Evolutionary conservation across 2,888 invertebrate genomes (phyloP).

Genomic region (Masnerella sp.): DNA sequence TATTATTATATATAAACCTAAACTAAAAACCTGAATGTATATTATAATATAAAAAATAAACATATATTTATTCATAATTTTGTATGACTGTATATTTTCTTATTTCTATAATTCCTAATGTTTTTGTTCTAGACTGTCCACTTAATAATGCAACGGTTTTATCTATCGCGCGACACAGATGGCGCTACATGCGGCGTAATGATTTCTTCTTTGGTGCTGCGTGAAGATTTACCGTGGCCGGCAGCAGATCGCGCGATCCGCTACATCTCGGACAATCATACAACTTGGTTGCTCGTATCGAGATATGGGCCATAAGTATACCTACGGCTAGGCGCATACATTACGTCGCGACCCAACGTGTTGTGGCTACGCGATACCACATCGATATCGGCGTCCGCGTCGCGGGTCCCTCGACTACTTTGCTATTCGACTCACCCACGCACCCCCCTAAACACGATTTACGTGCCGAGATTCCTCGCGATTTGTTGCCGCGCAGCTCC

Average conservation of each 20-base stretch:
- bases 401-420: conserved; percentile 35
- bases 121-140: too few relatives aligned
- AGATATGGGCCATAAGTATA: conserved; percentile 54
- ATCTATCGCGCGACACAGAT: conserved; percentile 45
- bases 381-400: conserved; percentile 37
- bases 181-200: conserved; percentile 67
- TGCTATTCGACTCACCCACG: conserved; percentile 53
- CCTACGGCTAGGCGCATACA: conserved; percentile 57
- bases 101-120: too few relatives aligned
- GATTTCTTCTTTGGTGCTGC: conserved; percentile 68
- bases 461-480: conserved; percentile 50
- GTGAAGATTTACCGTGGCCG: conserved; percentile 67
- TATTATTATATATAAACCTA: too few relatives aligned
- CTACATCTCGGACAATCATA: conserved; percentile 62
- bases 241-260: conserved; percentile 59
- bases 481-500: conserved; percentile 47
- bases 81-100: too few relatives aligned
- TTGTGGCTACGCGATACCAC: conserved; percentile 53
- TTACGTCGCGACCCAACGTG: conserved; percentile 48
- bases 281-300: conserved; percentile 61
- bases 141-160: conserved; percentile 23
- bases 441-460: conserved; percentile 46
- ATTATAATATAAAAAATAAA: too few relatives aligned
- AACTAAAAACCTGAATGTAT: too few relatives aligned
- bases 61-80: too few relatives aligned